Evolutionary conservation across 2,888 invertebrate genomes (phyloP).

Genomic region (Alsophila aescularia): DNA sequence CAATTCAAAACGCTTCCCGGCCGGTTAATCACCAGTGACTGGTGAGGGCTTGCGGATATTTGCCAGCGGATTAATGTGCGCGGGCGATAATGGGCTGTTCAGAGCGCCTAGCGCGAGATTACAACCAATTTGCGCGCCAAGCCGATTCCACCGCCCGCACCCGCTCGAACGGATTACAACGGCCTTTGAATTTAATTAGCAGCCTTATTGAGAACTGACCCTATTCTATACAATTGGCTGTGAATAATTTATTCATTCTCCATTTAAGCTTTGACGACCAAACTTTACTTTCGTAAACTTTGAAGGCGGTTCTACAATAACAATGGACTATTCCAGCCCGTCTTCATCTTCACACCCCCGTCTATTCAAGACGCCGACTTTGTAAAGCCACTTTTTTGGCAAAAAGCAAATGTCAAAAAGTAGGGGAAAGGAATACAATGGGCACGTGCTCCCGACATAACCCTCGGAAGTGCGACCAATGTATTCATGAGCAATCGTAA

Average conservation of each 20-base stretch:
- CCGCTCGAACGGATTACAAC: slow-evolving; percentile 38
- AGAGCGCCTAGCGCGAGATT: slow-evolving; percentile 43
- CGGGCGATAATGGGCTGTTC: slow-evolving; percentile 51
- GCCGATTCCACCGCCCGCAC: slow-evolving; percentile 39
- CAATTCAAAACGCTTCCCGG: slow-evolving; percentile 47
- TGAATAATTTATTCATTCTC: slow-evolving; percentile 10
- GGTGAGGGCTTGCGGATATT: slow-evolving; percentile 59
- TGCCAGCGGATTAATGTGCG: slow-evolving; percentile 57
- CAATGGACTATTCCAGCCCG: slow-evolving; percentile 20
- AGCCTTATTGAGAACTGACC: slow-evolving; percentile 14
- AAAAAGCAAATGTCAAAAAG: slow-evolving; percentile 54
- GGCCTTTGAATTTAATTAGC: slow-evolving; percentile 38
- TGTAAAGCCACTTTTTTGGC: slow-evolving; percentile 39
- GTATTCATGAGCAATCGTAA: slow-evolving; percentile 44
- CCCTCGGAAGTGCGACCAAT: slow-evolving; percentile 51
- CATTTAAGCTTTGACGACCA: neutral
- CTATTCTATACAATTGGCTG: slow-evolving; percentile 13
- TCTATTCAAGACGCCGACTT: slow-evolving; percentile 33
- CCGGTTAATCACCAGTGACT: slow-evolving; percentile 60
- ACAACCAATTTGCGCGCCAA: slow-evolving; percentile 56
- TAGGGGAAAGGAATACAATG: slow-evolving; percentile 45
- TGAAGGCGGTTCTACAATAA: slow-evolving; percentile 25
- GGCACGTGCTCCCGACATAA: slow-evolving; percentile 36
- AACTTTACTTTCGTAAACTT: slow-evolving; percentile 14
- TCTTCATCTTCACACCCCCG: slow-evolving; percentile 29